Evolutionary conservation across 2,113 vertebrate species (phyloP), one percentile per base, ranked within the genome.

Genomic region (Scalopus aquaticus): DNA sequence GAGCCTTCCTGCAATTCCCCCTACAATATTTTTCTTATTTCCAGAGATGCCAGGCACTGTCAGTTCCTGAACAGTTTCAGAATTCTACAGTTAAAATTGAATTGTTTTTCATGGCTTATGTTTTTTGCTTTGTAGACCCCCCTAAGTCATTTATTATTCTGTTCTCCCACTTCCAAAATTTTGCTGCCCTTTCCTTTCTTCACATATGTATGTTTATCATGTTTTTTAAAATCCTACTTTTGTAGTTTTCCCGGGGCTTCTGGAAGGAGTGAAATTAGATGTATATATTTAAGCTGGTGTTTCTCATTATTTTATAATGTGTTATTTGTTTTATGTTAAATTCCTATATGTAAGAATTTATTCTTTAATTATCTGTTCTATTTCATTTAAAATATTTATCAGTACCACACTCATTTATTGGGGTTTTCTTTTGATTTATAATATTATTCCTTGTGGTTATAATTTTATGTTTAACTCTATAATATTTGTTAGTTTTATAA

Each of bases 391-490:
- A 56, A 72, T 91, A 58, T 76, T 56, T 89, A 13, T 64, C 44
- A 88, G 1, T 72, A 77, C 37, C 72, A 62, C 30, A 30, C 9
- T 78, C 12, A 56, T 78, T 88, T 83, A 72, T 60, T 82, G 35
- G 79, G 70, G 1, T 19, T 58, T 77, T 70, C 72, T 78, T 19
- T 87, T 95, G 76, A 30, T 74, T 90, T 95, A 37, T 87, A 32
- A 28, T 85, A 65, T 85, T 5, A 11, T 32, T 88, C 49, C 30
- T 77, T 95, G 67, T 82, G 19, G 7, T 91, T 83, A 1, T 86
- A 90, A 81, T 78, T 94, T 88, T 67, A 39, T 84, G 30, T 62
- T 82, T 94, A 92, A 79, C 42, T 56, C 86, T 82, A 83, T 84
- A 67, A 86, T 77, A 89, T 76, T 3, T 60, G 5, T 90, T 93